These are phyloP conservation scores for Anastatus disparis DNA, from an alignment of 1,140 invertebrate genomes.

Conservation along the genomic window DNA sequence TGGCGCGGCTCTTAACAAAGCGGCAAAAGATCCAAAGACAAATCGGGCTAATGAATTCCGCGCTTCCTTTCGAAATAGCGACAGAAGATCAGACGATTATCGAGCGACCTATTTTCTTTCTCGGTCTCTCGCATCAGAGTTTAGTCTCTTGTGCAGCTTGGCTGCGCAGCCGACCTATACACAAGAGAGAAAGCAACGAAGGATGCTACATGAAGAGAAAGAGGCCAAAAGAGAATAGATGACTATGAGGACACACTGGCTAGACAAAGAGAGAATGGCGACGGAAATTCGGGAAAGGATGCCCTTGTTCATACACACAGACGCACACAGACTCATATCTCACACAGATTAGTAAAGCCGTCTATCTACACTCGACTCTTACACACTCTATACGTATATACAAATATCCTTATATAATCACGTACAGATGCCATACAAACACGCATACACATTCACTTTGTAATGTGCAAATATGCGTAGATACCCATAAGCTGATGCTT, in stretches of 20 bases:
- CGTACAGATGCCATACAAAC: too few species aligned
- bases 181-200: background rate
- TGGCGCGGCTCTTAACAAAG: background rate
- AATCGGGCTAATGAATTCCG: constrained; percentile 32
- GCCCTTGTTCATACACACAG: too few species aligned
- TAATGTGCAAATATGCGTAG: too few species aligned
- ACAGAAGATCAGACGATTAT: constrained; percentile 32
- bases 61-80: constrained; percentile 28
- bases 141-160: background rate
- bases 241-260: too few species aligned
- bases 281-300: constrained; percentile 10
- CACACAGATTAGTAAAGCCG: too few species aligned
- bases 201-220: background rate
- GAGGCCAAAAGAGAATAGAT: background rate
- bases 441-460: too few species aligned
- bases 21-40: constrained; percentile 10
- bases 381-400: too few species aligned
- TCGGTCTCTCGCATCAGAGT: background rate
- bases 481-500: too few species aligned
- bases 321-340: too few species aligned
- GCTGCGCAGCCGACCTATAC: background rate
- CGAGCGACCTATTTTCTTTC: constrained; percentile 37
- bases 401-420: too few species aligned
- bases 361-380: too few species aligned
- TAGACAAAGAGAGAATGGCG: background rate